phyloP scores from a whole-genome alignment of 92 coral and sea anemone species.

The Hydrozoanthus gracilis region DNA sequence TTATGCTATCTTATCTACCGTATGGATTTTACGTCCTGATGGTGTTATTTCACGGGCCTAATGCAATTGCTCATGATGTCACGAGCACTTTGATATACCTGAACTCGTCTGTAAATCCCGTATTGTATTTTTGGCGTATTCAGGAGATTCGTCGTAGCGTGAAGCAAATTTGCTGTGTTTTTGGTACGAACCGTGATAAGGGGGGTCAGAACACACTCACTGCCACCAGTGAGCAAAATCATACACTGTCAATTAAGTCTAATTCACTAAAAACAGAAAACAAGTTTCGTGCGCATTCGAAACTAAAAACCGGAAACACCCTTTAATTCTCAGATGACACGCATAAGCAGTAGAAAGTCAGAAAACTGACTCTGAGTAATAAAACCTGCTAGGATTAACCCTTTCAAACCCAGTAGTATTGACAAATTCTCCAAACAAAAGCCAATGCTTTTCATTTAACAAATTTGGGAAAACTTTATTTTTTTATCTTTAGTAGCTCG shows the following conservation, averaged over 20 bases:
- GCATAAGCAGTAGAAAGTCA: no score
- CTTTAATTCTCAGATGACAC: no score
- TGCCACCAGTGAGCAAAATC: not conserved
- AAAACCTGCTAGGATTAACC: no score
- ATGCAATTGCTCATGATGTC: conserved; percentile 24
- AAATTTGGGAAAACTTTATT: no score
- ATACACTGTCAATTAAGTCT: not conserved
- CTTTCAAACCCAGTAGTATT: no score
- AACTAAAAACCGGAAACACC: no score
- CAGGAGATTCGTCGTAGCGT: conserved; percentile 26
- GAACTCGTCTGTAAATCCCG: conserved; percentile 31
- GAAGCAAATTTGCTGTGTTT: not conserved
- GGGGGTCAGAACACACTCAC: not conserved
- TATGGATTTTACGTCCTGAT: conserved; percentile 28
- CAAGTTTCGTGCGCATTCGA: no score
- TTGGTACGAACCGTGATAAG: not conserved
- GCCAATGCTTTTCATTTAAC: no score
- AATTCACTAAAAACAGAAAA: no score
- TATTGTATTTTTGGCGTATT: conserved; percentile 31
- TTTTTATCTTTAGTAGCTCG: no score
- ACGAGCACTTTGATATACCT: conserved; percentile 30
- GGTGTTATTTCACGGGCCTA: conserved; percentile 3
- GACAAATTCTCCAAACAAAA: no score
- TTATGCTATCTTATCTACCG: conserved; percentile 20
- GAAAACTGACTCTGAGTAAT: no score